Conservation (phyloP, 2,888 invertebrate genomes). For the Drosophila dives region DNA sequence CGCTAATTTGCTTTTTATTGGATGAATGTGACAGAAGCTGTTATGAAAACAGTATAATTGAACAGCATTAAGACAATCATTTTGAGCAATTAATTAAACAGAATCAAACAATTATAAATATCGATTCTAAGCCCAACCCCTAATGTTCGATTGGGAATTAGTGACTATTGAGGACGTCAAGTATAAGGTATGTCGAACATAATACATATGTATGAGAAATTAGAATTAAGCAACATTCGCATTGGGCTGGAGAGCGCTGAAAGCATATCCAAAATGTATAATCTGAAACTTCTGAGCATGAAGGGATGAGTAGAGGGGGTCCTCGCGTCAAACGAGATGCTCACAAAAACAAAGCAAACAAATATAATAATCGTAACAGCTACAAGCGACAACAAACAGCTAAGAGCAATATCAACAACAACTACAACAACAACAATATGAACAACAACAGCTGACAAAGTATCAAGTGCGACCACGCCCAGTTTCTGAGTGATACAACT, state of each 20-base stretch:
- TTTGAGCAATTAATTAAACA: neutral
- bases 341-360: conserved; percentile 41
- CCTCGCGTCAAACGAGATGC: conserved; percentile 1
- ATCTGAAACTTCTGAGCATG: conserved; percentile 23
- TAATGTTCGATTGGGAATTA: neutral
- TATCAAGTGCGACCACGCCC: conserved; percentile 56
- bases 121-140: neutral
- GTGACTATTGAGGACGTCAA: neutral
- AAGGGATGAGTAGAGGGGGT: neutral
- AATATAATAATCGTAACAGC: conserved; percentile 62
- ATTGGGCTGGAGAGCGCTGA: conserved; percentile 3
- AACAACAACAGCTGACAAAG: conserved; percentile 29
- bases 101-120: no score
- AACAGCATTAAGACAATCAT: neutral
- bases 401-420: conserved; percentile 10
- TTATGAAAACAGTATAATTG: neutral
- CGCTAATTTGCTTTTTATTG: neutral
- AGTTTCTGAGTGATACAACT: conserved; percentile 21
- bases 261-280: conserved; percentile 31
- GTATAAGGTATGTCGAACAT: neutral
- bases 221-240: conserved; percentile 7
- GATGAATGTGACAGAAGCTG: neutral
- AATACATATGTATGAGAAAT: neutral
- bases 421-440: conserved; percentile 7
- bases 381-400: conserved; percentile 39